Conservation (phyloP, 2,888 invertebrate species). For the Caenorhabditis sinica region DNA sequence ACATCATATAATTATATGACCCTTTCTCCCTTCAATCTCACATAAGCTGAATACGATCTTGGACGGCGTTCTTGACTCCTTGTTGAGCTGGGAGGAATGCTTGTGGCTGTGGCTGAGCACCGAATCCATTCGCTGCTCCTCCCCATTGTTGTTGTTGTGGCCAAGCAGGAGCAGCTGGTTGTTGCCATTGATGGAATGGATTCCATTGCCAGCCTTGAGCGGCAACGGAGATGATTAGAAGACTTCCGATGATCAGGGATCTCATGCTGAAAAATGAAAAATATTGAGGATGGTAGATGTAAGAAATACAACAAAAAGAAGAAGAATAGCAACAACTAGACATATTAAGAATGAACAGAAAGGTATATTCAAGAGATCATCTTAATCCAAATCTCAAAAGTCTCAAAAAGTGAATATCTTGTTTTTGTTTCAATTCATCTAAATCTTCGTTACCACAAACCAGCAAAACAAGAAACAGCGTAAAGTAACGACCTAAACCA, state of each 20-base stretch:
- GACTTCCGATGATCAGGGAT: conserved; percentile 29
- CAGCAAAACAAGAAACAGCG: conserved; percentile 6
- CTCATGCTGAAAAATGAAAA: conserved; percentile 23
- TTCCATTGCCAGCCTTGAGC: conserved; percentile 67
- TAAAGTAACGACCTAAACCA: conserved; percentile 22
- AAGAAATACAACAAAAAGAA: neutral
- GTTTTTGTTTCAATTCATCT: neutral
- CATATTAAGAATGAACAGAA: neutral
- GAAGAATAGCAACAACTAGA: no score
- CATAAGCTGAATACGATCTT: conserved; percentile 60
- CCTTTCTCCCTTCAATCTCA: conserved; percentile 5
- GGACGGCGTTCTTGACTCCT: conserved; percentile 63
- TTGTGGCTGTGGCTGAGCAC: conserved; percentile 53
- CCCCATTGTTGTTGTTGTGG: conserved; percentile 55
- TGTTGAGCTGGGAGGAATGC: conserved; percentile 45
- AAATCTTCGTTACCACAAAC: neutral
- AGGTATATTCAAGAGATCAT: conserved; percentile 4
- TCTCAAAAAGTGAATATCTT: neutral
- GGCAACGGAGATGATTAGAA: conserved; percentile 31
- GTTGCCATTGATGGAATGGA: conserved; percentile 67
- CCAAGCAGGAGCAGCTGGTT: conserved; percentile 52
- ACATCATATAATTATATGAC: neutral
- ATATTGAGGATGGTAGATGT: neutral
- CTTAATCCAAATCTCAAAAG: conserved; percentile 13
- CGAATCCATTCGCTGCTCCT: conserved; percentile 32